Base-by-base conservation (phyloP, 1,140 invertebrate species). In the Drosophila littoralis region DNA sequence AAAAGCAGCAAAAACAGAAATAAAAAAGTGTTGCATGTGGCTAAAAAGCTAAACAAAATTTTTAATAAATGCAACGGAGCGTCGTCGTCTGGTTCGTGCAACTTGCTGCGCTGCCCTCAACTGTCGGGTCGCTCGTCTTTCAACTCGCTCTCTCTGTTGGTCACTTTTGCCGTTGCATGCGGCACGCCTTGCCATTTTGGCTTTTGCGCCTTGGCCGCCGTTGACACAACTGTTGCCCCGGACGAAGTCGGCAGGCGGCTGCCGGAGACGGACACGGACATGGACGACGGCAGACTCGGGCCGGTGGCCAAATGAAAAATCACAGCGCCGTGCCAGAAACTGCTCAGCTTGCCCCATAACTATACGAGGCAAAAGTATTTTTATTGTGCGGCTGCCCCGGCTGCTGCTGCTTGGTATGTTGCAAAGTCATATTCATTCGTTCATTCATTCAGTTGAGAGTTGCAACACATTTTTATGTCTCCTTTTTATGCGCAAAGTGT, bases 391-490 rank as follows among this genome's bases (percentile, higher is more conserved):
- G 48, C 36, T 38, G 35, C 46, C 12, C 5, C 10, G 40, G 9
- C 22, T 33, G 32, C 5, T 32, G 13, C 8, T 61, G 28, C 32
- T 13, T 61, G 59, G 43, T 64, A 64, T 80, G 77, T 67, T 66
- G 79, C 71, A 67, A 76, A 82, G 71, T 82, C 82, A 86, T 82
- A 86, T 79, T 86, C 79, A 79, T 83, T 82, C 51, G 33, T 81
- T 81, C 79, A 82, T 81, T 88, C 83, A 84, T 77, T 84, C 81
- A 83, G 63, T 80, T 70, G 66, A 77, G 82, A 88, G 79, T 88
- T 76, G 76, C 83, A 83, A 88, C 83, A 86, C 83, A 86, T 88
- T 86, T 86, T 86, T 88, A 88, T 77, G 73, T 88, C 75, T 81
- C 57, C 66, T 86, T 81, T 79, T 77, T 63, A 76, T 70, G 75